Conservation (phyloP, 64 coral and sea anemone genomes). For the Pocillopora verrucosa region DNA sequence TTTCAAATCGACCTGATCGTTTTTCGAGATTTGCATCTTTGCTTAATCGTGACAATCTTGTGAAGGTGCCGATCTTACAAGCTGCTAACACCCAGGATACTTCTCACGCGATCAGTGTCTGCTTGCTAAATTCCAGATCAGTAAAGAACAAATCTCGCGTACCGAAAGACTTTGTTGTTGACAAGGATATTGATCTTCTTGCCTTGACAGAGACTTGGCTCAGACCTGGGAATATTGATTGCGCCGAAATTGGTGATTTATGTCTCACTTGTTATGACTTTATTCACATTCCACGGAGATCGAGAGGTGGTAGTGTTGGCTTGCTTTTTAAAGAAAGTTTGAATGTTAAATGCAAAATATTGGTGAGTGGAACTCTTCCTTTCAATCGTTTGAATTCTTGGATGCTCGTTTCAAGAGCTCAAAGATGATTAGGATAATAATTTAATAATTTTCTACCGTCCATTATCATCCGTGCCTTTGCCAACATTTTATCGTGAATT, state of each 20-base stretch:
- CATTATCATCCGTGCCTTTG: constrained; percentile 1
- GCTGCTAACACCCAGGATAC: neutral
- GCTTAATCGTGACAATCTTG: neutral
- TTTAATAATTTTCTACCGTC: neutral
- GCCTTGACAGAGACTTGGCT: constrained; percentile 21
- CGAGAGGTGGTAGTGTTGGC: constrained; percentile 23
- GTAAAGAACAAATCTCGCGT: neutral
- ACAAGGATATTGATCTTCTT: constrained; percentile 24
- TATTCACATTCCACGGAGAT: constrained; percentile 7
- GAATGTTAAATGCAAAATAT: constrained; percentile 3
- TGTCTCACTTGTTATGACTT: constrained; percentile 38
- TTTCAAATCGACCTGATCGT: neutral
- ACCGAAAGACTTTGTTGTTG: neutral
- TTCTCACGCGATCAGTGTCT: neutral
- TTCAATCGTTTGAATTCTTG: constrained; percentile 16
- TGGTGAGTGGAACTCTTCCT: constrained; percentile 3
- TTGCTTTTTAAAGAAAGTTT: constrained; percentile 8
- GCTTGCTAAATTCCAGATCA: neutral
- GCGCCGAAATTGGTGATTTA: constrained; percentile 5
- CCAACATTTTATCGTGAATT: neutral
- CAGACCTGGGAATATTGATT: neutral
- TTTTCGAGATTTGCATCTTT: neutral
- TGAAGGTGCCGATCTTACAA: neutral
- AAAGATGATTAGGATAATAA: no score
- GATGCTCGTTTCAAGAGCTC: neutral